phyloP scores from a whole-genome alignment of 2,113 vertebrate genomes.

The Thryonomys swinderianus region DNA sequence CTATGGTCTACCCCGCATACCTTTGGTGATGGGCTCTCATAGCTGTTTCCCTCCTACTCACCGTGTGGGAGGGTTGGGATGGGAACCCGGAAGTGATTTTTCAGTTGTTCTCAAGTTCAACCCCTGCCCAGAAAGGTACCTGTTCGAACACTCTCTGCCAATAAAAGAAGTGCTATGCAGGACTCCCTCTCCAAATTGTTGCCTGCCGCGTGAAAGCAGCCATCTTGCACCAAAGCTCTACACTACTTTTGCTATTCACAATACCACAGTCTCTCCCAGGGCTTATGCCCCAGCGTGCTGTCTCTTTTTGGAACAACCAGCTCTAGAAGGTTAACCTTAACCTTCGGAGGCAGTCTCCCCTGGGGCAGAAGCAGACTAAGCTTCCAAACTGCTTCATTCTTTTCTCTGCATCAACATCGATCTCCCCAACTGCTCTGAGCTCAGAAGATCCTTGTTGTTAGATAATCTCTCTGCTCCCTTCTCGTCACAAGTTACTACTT shows the following conservation, averaged over 20 bases:
- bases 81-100: background rate
- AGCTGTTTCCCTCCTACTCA: background rate
- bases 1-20: background rate
- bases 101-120: background rate
- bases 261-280: background rate
- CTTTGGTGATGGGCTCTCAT: background rate
- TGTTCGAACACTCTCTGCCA: background rate
- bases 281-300: background rate
- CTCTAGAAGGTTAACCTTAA: background rate
- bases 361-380: background rate
- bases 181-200: background rate
- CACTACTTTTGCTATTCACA: background rate
- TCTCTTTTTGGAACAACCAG: background rate
- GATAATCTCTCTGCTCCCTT: background rate
- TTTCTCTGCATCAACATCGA: background rate
- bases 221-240: background rate
- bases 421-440: background rate
- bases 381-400: background rate
- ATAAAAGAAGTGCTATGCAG: background rate
- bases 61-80: background rate
- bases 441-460: background rate
- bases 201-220: background rate
- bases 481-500: background rate
- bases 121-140: background rate
- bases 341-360: background rate